A percentile compares a stretch with the other conserved stretches of the same genome.
Evolutionary conservation across 2,888 invertebrate genomes (phyloP).

Genomic region (Villa cingulata): DNA sequence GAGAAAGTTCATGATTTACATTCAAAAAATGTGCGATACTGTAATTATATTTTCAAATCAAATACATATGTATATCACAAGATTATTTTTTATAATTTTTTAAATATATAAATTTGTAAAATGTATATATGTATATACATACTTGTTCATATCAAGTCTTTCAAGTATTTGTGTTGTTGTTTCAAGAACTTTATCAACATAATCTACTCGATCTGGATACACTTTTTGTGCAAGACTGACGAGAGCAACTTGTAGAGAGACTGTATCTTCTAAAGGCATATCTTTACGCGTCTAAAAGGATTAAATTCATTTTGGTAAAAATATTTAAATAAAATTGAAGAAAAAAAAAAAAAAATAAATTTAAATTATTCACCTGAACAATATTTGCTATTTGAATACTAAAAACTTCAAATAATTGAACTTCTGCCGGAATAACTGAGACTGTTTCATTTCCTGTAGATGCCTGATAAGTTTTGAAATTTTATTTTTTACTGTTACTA

Average conservation of each 20-base stretch:
- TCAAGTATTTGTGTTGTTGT: slow-evolving; percentile 85
- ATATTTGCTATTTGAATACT: slow-evolving; percentile 94
- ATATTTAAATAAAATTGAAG: background rate
- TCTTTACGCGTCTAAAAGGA: slow-evolving; percentile 69
- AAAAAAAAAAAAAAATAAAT: background rate
- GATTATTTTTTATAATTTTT: slow-evolving; percentile 3
- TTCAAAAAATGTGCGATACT: slow-evolving; percentile 38
- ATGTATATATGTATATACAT: no score
- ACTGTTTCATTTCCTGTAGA: slow-evolving; percentile 36
- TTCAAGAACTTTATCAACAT: slow-evolving; percentile 87
- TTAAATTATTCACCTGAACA: slow-evolving; percentile 51
- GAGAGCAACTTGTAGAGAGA: slow-evolving; percentile 87
- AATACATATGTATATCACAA: background rate
- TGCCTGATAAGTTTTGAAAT: no score
- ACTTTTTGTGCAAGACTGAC: slow-evolving; percentile 92
- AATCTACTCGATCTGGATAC: slow-evolving; percentile 87
- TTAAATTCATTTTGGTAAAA: slow-evolving; percentile 6
- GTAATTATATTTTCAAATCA: no score
- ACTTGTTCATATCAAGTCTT: slow-evolving; percentile 74
- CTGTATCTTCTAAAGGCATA: slow-evolving; percentile 91
- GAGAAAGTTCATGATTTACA: slow-evolving; percentile 85
- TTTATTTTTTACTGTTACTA: no score
- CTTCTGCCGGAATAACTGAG: slow-evolving; percentile 63
- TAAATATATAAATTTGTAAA: background rate
- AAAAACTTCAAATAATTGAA: slow-evolving; percentile 95